These are phyloP conservation scores for Agriopis leucophaearia DNA, from an alignment of 2,888 invertebrate species.

Conservation along the genomic window DNA sequence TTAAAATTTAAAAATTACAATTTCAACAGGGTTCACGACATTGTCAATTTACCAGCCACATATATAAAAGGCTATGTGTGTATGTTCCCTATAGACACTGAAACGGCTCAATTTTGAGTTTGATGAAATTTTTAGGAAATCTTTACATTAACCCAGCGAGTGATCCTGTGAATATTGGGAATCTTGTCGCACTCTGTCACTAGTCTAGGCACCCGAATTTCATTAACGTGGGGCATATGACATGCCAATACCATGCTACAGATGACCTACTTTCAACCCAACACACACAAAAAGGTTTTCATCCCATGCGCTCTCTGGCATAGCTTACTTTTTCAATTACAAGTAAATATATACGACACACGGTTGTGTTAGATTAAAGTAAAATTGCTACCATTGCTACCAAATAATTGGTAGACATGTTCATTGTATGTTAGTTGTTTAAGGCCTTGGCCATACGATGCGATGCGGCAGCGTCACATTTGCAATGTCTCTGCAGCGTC, in stretches of 20 bases:
- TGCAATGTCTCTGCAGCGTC: background rate
- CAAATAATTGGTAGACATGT: background rate
- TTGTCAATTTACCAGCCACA: too few relatives aligned
- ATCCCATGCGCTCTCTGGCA: background rate
- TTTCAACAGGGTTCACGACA: too few relatives aligned
- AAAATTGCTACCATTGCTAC: background rate
- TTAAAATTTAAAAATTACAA: too few relatives aligned
- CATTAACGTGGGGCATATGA: slow-evolving; percentile 2
- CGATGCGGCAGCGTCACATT: background rate
- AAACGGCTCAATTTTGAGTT: too few relatives aligned
- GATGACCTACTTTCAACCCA: slow-evolving; percentile 2
- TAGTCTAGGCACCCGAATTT: background rate
- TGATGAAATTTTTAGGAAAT: too few relatives aligned
- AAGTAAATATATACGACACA: too few relatives aligned
- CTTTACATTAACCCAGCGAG: too few relatives aligned
- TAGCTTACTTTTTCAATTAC: background rate
- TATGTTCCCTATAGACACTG: too few relatives aligned
- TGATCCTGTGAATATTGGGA: too few relatives aligned
- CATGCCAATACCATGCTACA: background rate
- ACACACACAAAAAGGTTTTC: slow-evolving; percentile 7
- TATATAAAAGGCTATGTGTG: too few relatives aligned
- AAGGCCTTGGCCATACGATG: background rate
- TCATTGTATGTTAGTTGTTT: background rate
- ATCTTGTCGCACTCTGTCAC: background rate
- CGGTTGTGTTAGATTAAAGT: background rate